Conservation (phyloP, 64 coral and sea anemone species). For the Catalaphyllia jardinei region DNA sequence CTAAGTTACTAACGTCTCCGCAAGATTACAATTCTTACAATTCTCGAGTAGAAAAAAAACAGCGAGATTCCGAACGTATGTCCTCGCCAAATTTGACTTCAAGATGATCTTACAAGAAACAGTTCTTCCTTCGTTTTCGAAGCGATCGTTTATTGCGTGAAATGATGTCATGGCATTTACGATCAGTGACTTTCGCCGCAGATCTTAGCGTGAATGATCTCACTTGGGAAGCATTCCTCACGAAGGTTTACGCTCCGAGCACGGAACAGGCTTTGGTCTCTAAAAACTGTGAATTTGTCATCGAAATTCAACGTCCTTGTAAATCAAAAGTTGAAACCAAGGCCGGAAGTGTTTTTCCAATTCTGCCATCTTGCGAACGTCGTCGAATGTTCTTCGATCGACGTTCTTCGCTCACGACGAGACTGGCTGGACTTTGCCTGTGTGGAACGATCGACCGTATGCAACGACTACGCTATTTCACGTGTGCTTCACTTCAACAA, state of each 20-base stretch:
- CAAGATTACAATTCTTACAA: conserved; percentile 13
- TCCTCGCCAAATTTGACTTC: conserved; percentile 45
- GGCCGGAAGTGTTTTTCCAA: not conserved
- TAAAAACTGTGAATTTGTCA: not conserved
- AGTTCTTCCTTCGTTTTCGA: conserved; percentile 39
- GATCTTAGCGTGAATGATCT: conserved; percentile 62
- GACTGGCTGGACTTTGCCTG: not conserved
- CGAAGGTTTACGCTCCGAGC: not conserved
- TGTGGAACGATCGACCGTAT: not conserved
- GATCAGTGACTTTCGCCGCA: conserved; percentile 36
- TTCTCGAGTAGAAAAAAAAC: not conserved
- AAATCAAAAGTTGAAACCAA: not conserved
- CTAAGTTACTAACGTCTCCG: not conserved
- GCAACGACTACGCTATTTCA: not conserved
- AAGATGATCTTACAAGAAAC: conserved; percentile 52
- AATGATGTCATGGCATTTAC: conserved; percentile 71
- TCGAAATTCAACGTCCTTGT: not conserved
- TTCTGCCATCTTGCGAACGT: conserved; percentile 16
- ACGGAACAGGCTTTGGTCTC: not conserved
- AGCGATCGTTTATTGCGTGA: conserved; percentile 67
- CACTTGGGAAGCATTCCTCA: conserved; percentile 55
- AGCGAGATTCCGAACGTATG: not conserved
- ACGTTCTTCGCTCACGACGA: not conserved
- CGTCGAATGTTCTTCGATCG: not conserved
- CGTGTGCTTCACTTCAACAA: not conserved